Base-by-base conservation (phyloP, 2,113 vertebrate genomes). In the Poecile atricapillus region DNA sequence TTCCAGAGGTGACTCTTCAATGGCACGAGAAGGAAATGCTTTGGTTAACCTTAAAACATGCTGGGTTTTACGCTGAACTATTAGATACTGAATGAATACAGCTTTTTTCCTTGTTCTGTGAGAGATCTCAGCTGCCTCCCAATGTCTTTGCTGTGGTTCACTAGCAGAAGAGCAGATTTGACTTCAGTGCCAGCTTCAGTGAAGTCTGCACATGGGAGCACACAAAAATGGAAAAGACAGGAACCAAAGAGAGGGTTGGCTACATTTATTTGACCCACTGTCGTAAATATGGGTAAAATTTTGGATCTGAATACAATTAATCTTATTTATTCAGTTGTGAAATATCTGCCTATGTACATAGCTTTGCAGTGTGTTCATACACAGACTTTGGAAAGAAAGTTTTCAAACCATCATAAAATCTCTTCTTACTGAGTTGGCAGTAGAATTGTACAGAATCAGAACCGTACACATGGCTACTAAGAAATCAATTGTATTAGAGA, bases 401-500 rank as follows among this genome's bases (percentile, higher is more conserved):
- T 94, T 94, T 85, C 56, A 77, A 59, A 64, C 41, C 0, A 0
- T 47, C 76, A 71, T 60, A 89, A 92, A 88, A 80, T n/a, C 35
- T 30, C 71, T 62, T 88, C 65, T 82, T 84, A 67, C 14, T 13
- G 68, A 56, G 55, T 13, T 88, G 73, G 69, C 89, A 49, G 50
- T 15, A 37, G 58, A 75, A 69, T 11, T 83, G 63, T 67, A 93
- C 49, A 64, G 93, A 91, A 91, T 94, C 83, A 90, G 91, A 80
- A 91, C 88, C 4, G 2, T 89, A 85, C 88, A 96, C 47, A 60
- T 1, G 16, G 69, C 33, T 80, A 47, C 76, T 82, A 68, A 81
- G 81, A 95, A 94, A 97, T 97, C 93, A 92, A 47, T 93, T 90
- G 60, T 69, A 90, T 95, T 97, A 93, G 80, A 90, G 95, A 92